phyloP scores from a whole-genome alignment of 1,140 invertebrate species.

The Phthorimaea operculella region DNA sequence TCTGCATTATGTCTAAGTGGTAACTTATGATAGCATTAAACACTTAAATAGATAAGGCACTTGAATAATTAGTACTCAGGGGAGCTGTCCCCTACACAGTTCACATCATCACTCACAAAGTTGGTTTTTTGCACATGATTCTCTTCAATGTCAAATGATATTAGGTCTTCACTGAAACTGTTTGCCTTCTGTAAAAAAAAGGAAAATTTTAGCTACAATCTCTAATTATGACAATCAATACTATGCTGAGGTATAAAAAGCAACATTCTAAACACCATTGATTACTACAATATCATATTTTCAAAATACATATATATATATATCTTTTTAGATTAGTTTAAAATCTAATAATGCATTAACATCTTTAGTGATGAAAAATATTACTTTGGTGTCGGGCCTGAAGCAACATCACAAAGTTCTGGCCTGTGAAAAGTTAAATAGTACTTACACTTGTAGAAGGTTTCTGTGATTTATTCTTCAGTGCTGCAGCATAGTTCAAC shows the following conservation, averaged over 20 bases:
- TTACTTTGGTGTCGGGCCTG: too few relatives aligned
- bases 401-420: too few relatives aligned
- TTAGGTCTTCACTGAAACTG: slow-evolving; percentile 46
- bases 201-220: too few relatives aligned
- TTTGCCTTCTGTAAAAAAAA: slow-evolving; percentile 45
- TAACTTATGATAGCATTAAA: slow-evolving; percentile 25
- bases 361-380: too few relatives aligned
- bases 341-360: too few relatives aligned
- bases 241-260: too few relatives aligned
- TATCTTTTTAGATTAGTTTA: too few relatives aligned
- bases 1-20: slow-evolving; percentile 25
- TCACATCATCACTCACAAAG: slow-evolving; percentile 43
- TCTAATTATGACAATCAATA: neutral
- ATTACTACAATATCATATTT: too few relatives aligned
- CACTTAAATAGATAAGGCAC: slow-evolving; percentile 37
- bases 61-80: slow-evolving; percentile 42
- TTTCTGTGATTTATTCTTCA: slow-evolving; percentile 35
- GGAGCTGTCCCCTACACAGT: slow-evolving; percentile 49
- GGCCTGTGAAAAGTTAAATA: neutral
- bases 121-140: slow-evolving; percentile 38
- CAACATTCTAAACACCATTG: too few relatives aligned
- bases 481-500: slow-evolving; percentile 45
- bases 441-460: slow-evolving; percentile 49
- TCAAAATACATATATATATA: too few relatives aligned
- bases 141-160: slow-evolving; percentile 55